phyloP scores from a whole-genome alignment of 2,888 invertebrate genomes.

The Calameuta pallipes region DNA sequence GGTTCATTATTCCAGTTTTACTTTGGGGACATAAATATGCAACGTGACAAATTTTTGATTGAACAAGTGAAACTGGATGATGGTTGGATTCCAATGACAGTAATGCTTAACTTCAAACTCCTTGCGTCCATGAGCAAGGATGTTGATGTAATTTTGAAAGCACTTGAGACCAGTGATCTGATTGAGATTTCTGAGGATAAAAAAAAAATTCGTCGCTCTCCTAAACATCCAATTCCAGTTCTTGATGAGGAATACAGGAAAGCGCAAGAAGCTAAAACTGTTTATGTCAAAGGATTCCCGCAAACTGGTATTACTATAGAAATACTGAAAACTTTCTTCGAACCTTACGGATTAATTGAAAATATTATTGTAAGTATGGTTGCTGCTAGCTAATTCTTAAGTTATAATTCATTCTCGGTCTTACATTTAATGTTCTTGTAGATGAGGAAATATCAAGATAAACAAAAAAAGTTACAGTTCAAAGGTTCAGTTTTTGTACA shows the following conservation, averaged over 20 bases:
- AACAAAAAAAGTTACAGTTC: constrained; percentile 75
- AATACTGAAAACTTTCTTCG: constrained; percentile 79
- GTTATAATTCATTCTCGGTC: too few species aligned
- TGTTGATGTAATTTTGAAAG: constrained; percentile 75
- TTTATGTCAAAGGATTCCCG: constrained; percentile 91
- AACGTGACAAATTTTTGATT: constrained; percentile 92
- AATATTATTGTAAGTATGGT: constrained; percentile 60
- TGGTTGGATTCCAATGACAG: constrained; percentile 90
- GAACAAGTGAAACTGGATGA: constrained; percentile 87
- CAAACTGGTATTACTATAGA: constrained; percentile 76
- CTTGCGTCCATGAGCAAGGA: constrained; percentile 80
- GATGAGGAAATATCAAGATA: constrained; percentile 73
- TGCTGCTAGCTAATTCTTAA: too few species aligned
- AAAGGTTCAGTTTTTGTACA: constrained; percentile 95
- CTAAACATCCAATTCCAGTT: constrained; percentile 83
- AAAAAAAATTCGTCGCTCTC: constrained; percentile 79
- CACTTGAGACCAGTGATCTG: constrained; percentile 78
- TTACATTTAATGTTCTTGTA: constrained; percentile 37
- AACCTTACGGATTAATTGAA: constrained; percentile 71
- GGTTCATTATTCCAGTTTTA: constrained; percentile 69
- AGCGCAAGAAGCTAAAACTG: constrained; percentile 79
- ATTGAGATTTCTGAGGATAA: constrained; percentile 75
- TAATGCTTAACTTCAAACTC: constrained; percentile 90
- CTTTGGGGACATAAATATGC: constrained; percentile 92
- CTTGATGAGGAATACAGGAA: constrained; percentile 86